phyloP scores from a whole-genome alignment of 2,113 vertebrate species.

The Phalacrocorax brasilianus region DNA sequence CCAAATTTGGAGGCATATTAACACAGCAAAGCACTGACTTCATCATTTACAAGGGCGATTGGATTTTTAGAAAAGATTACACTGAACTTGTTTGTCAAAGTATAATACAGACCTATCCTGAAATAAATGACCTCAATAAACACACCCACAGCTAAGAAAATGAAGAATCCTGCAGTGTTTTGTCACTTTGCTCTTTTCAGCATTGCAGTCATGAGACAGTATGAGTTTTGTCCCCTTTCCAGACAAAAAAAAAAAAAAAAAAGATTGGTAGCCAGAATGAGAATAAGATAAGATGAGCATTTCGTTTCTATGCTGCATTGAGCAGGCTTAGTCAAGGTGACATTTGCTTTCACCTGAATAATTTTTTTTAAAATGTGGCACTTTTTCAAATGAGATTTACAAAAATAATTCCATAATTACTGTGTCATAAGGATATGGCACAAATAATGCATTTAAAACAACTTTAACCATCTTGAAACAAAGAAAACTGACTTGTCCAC shows the following conservation, averaged over 20 bases:
- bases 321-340: constrained; percentile 45
- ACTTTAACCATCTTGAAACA: background rate
- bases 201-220: constrained; percentile 33
- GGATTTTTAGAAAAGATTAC: background rate
- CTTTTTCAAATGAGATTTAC: background rate
- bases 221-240: background rate
- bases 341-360: background rate
- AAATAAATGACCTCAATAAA: constrained; percentile 19
- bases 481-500: background rate
- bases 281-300: constrained; percentile 23
- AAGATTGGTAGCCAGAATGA: background rate
- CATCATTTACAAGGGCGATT: background rate
- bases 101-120: background rate
- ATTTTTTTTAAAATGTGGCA: background rate
- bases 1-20: background rate
- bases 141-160: constrained; percentile 15
- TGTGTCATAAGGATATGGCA: background rate
- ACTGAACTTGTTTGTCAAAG: background rate
- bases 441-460: background rate
- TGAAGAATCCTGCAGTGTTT: background rate
- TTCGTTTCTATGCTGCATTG: constrained; percentile 26
- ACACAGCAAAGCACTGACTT: background rate
- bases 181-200: constrained; percentile 28
- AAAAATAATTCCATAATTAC: background rate
- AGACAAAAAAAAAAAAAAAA: background rate